Conservation (phyloP, 2,113 vertebrate genomes). For the Catharus fuscescens region DNA sequence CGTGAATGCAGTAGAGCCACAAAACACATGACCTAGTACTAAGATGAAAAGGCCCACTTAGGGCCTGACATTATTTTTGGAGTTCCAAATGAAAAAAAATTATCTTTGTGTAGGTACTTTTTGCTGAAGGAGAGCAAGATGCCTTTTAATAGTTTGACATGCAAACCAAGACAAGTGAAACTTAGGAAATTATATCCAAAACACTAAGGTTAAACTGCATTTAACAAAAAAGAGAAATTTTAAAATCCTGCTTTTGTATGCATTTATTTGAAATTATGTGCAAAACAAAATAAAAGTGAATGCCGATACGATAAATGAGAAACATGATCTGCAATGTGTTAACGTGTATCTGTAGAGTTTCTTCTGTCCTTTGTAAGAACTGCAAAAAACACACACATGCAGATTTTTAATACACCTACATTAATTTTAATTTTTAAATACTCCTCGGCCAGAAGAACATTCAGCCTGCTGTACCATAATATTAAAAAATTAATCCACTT, state of each 20-base stretch:
- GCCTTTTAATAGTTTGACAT: not conserved
- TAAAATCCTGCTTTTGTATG: not conserved
- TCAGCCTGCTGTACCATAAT: not conserved
- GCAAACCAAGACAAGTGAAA: not conserved
- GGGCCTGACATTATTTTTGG: not conserved
- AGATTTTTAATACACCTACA: not conserved
- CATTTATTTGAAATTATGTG: not conserved
- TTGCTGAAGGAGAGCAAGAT: not conserved
- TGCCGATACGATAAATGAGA: not conserved
- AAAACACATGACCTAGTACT: not conserved
- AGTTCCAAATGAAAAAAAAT: not conserved
- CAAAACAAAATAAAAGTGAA: not conserved
- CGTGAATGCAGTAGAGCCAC: not conserved
- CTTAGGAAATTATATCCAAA: not conserved
- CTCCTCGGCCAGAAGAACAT: not conserved
- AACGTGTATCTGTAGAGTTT: not conserved
- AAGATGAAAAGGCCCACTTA: not conserved
- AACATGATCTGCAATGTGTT: not conserved
- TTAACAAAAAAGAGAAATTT: not conserved
- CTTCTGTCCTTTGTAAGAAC: not conserved
- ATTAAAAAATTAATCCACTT: not conserved
- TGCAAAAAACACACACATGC: not conserved
- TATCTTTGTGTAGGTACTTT: not conserved
- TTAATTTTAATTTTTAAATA: not conserved
- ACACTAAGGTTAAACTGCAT: not conserved